Percentiles rank a stretch among this genome's conserved stretches.
phyloP scores from a whole-genome alignment of 2,113 vertebrate species.

The Suricata suricatta region DNA sequence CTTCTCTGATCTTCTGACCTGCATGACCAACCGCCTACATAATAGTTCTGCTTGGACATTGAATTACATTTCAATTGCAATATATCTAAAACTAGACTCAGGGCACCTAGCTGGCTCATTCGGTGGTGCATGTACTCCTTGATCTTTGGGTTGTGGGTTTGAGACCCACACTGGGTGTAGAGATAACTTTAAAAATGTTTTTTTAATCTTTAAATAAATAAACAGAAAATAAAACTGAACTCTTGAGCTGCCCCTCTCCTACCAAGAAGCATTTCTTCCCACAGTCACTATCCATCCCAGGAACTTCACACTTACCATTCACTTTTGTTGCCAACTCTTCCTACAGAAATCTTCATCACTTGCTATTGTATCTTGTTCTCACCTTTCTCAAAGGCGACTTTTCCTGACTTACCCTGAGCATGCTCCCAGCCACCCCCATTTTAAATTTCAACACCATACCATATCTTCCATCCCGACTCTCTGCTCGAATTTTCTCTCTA shows the following conservation, averaged over 20 bases:
- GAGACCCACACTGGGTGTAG: not conserved
- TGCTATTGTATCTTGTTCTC: not conserved
- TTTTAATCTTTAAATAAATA: too few relatives aligned
- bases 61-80: not conserved
- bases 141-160: not conserved
- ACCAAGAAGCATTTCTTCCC: not conserved
- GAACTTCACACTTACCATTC: not conserved
- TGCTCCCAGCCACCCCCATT: not conserved
- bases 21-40: not conserved
- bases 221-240: not conserved
- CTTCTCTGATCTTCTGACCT: slow-evolving; percentile 32
- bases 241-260: not conserved
- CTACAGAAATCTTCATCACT: not conserved
- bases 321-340: not conserved
- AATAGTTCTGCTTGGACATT: not conserved
- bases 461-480: not conserved
- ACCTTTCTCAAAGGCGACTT: not conserved
- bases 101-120: not conserved
- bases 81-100: not conserved
- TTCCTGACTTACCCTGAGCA: not conserved
- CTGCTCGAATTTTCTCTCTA: not conserved
- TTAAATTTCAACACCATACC: not conserved
- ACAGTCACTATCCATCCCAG: not conserved
- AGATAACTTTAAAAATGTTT: not conserved
- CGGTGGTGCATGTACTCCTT: not conserved